phyloP scores from a whole-genome alignment of 2,888 invertebrate genomes.

The Dexiosoma caninum region DNA sequence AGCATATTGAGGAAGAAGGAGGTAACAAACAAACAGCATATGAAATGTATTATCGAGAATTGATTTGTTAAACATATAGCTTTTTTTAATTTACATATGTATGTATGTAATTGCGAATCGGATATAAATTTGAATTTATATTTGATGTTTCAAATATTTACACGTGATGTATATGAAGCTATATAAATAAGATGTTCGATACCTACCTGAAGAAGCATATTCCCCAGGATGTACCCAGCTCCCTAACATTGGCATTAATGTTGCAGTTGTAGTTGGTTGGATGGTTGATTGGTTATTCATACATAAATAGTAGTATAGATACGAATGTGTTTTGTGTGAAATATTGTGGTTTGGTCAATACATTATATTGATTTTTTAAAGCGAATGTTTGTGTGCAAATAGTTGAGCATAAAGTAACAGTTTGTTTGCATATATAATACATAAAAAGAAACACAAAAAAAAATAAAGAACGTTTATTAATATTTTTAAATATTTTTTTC shows the following conservation, averaged over 20 bases:
- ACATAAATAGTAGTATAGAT: slow-evolving; percentile 4
- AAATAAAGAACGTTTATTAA: slow-evolving; percentile 15
- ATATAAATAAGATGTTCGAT: slow-evolving; percentile 72
- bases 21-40: slow-evolving; percentile 50
- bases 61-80: slow-evolving; percentile 9
- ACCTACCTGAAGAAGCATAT: slow-evolving; percentile 97
- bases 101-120: slow-evolving; percentile 7
- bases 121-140: slow-evolving; percentile 46
- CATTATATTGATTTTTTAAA: slow-evolving; percentile 1
- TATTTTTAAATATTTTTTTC: slow-evolving; percentile 15
- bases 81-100: slow-evolving; percentile 25
- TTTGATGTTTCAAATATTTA: slow-evolving; percentile 76
- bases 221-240: slow-evolving; percentile 99
- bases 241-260: slow-evolving; percentile 78
- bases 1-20: slow-evolving; percentile 44
- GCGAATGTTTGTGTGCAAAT: slow-evolving; percentile 43
- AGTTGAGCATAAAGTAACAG: background rate
- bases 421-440: slow-evolving; percentile 20
- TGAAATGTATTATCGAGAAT: slow-evolving; percentile 51
- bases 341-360: slow-evolving; percentile 15
- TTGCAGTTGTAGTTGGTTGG: slow-evolving; percentile 16
- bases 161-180: slow-evolving; percentile 75
- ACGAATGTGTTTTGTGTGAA: slow-evolving; percentile 4
- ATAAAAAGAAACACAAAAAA: slow-evolving; percentile 43
- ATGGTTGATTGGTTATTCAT: slow-evolving; percentile 8